These are phyloP conservation scores for Neostethus bicornis DNA, from an alignment of 2,797 vertebrate species.

Conservation along the genomic window DNA sequence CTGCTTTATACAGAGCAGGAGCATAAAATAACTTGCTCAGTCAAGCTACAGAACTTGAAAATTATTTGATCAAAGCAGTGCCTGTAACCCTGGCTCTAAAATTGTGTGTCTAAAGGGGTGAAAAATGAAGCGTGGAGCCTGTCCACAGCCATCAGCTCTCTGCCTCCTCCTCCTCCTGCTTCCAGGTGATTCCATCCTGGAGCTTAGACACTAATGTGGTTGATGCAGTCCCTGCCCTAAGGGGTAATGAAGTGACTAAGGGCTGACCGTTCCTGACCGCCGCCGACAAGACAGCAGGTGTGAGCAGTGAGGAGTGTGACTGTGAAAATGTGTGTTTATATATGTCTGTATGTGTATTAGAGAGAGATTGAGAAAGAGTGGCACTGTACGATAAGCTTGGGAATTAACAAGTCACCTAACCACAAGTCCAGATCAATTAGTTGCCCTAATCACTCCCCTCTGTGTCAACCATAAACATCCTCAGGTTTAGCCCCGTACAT, in stretches of 20 bases:
- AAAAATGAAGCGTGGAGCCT: constrained; percentile 46
- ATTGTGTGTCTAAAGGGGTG: constrained; percentile 59
- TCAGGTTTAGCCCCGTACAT: constrained; percentile 46
- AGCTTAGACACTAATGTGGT: constrained; percentile 59
- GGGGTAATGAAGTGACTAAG: constrained; percentile 72
- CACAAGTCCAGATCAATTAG: constrained; percentile 69
- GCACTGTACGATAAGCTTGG: constrained; percentile 3
- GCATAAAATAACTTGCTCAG: constrained; percentile 31
- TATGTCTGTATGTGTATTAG: constrained; percentile 8
- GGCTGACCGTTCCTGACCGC: constrained; percentile 61
- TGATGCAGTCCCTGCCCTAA: constrained; percentile 60
- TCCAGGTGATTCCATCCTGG: constrained; percentile 55
- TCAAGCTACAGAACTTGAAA: constrained; percentile 37
- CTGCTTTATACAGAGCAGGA: constrained; percentile 41
- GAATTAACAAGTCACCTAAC: constrained; percentile 39
- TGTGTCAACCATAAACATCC: constrained; percentile 50
- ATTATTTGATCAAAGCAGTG: constrained; percentile 58
- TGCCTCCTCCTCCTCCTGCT: constrained; percentile 54
- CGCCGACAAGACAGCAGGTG: constrained; percentile 60
- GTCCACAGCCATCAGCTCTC: constrained; percentile 48
- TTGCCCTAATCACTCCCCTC: constrained; percentile 51
- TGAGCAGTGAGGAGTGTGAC: constrained; percentile 44
- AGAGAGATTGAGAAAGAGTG: neutral
- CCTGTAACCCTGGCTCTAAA: constrained; percentile 56
- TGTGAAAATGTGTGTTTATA: constrained; percentile 17